phyloP scores from a whole-genome alignment of 2,113 vertebrate genomes.

The Mobula birostris region DNA sequence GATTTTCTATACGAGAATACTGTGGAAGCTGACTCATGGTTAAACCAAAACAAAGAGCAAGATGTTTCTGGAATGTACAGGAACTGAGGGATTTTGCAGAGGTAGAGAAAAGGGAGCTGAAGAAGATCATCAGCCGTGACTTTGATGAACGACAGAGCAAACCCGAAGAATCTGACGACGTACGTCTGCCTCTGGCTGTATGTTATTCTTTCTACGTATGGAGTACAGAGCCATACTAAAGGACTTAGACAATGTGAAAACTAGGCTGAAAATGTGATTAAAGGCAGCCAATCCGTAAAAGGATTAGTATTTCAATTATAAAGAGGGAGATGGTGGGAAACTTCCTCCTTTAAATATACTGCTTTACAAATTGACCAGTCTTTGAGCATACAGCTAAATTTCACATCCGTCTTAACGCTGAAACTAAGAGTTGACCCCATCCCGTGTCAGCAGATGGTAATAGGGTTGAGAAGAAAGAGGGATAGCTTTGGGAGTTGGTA shows the following conservation, averaged over 20 bases:
- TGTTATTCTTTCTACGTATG: too few species aligned
- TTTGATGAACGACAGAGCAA: too few species aligned
- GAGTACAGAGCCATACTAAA: background rate
- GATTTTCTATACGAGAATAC: too few species aligned
- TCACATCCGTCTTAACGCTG: background rate
- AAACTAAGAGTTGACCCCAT: background rate
- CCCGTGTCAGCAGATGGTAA: background rate
- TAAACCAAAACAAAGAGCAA: too few species aligned
- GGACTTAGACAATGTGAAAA: background rate
- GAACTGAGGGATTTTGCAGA: too few species aligned
- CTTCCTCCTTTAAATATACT: background rate
- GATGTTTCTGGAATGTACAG: too few species aligned
- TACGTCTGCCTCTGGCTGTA: too few species aligned
- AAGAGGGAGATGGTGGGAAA: background rate
- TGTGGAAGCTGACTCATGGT: too few species aligned
- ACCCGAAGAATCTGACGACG: too few species aligned
- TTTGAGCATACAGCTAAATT: background rate
- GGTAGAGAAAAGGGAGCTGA: too few species aligned
- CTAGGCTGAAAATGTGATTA: background rate
- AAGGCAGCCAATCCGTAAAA: background rate
- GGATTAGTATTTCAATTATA: background rate
- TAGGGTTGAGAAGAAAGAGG: background rate
- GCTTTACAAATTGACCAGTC: background rate
- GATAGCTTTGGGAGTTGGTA: background rate
- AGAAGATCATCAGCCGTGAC: too few species aligned